Base-by-base conservation (phyloP, 2,113 vertebrate genomes). In the Hassar affinis region DNA sequence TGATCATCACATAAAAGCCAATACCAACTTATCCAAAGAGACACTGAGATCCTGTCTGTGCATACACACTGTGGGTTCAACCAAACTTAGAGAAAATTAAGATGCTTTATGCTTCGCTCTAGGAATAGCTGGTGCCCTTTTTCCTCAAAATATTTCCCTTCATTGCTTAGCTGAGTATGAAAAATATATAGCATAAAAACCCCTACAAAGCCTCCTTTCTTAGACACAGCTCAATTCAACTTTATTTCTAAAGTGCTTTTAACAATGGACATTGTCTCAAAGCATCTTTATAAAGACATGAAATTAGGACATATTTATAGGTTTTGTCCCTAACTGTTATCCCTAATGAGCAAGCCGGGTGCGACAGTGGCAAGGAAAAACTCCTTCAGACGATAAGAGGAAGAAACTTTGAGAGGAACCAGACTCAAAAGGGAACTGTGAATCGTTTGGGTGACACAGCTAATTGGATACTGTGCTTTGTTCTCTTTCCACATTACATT, bases 391-490 rank as follows among this genome's bases (percentile, higher is more conserved):
- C n/a, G n/a, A n/a, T n/a, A n/a, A n/a, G n/a, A n/a, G n/a, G n/a
- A n/a, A n/a, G n/a, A n/a, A n/a, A n/a, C n/a, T n/a, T n/a, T n/a
- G n/a, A n/a, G n/a, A n/a, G n/a, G n/a, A n/a, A n/a, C n/a, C n/a
- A n/a, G n/a, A n/a, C n/a, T n/a, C n/a, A n/a, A n/a, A n/a, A n/a
- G n/a, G n/a, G n/a, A n/a, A n/a, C n/a, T n/a, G n/a, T n/a, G n/a
- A n/a, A n/a, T n/a, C n/a, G n/a, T n/a, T n/a, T n/a, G n/a, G n/a
- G n/a, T n/a, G n/a, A n/a, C n/a, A n/a, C n/a, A n/a, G n/a, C n/a
- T 91, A 88, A 93, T 93, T 93, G 91, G 82, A 85, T 88, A 85
- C 88, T 42, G 84, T 83, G 85, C 86, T 91, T 91, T 87, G 89
- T 84, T 82, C 74, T 78, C 80, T 87, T 85, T 80, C 66, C 87